Conservation (phyloP, 2,797 vertebrate genomes). For the Artibeus lituratus region DNA sequence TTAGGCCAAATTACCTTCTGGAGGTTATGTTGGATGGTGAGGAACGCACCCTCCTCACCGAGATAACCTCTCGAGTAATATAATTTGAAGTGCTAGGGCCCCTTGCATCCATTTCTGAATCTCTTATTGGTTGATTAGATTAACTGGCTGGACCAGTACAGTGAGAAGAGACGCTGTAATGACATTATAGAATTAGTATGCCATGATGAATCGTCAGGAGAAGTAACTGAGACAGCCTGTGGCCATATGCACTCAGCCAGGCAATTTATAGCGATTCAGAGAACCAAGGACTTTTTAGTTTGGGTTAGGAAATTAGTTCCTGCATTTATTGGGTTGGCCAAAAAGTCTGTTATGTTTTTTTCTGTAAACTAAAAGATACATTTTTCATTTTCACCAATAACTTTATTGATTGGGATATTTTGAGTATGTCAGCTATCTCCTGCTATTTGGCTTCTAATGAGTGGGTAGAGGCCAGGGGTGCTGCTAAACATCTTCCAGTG, state of each 20-base stretch:
- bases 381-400: neutral
- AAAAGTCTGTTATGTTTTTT: neutral
- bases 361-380: neutral
- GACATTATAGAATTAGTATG: conserved; percentile 99
- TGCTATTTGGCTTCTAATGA: neutral
- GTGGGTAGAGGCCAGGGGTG: neutral
- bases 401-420: neutral
- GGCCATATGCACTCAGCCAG: conserved; percentile 93
- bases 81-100: conserved; percentile 86
- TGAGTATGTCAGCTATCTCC: neutral
- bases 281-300: conserved; percentile 93
- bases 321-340: conserved; percentile 69
- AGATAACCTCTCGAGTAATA: conserved; percentile 81
- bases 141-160: conserved; percentile 93
- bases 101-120: conserved; percentile 89
- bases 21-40: conserved; percentile 74
- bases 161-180: conserved; percentile 96
- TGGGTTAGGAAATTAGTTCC: conserved; percentile 88
- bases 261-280: conserved; percentile 90
- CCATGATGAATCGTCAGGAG: conserved; percentile 98
- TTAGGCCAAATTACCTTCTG: conserved; percentile 56
- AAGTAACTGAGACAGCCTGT: conserved; percentile 95
- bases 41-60: conserved; percentile 73
- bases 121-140: conserved; percentile 98
- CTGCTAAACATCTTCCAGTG: neutral